Base-by-base conservation (phyloP, 1,140 invertebrate species). In the Chrysopa pallens region DNA sequence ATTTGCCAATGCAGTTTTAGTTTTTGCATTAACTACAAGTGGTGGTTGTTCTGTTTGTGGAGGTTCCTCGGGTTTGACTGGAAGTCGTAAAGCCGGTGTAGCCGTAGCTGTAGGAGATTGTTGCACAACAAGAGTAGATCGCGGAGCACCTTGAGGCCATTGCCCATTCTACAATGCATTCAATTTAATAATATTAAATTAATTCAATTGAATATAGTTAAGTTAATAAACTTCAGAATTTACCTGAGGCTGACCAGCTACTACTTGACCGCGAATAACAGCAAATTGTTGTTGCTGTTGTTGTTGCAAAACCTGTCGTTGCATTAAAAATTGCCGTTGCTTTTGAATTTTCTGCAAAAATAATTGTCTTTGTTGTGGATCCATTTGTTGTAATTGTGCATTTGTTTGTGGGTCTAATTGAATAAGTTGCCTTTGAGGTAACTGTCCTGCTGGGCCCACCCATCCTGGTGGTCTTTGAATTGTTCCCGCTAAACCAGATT, bases 1-100 rank as follows among this genome's bases (percentile, higher is more conserved):
- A 61, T 93, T 92, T 6, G 91, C 90, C 14, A 97, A 63, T 0
- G 91, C 91, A 1, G 90, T 94, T 69, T 95, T 96, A 6, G 91
- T 93, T 61, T 91, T 91, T 0, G 86, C 74, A 56, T 88, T 90
- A 29, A 91, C 82, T n/a, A 80, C 64, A 17, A 76, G 52, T 31
- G 71, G 66, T 42, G 63, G 65, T 51, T 64, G 66, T 12, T 33
- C 31, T 11, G 31, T 11, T 11, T 12, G 8, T 3, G 17, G 17
- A 42, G 55, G 52, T n/a, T 55, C 53, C 42, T 64, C 59, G 17
- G 62, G 60, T 14, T 56, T 47, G 42, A 29, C 28, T 8, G 29
- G 9, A n/a, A 12, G 43, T 12, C 50, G 49, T 6, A 49, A 48
- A 17, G 47, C 43, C 37, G 51, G 46, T 42, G 60, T 62, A 46